Conservation (phyloP, 2,113 vertebrate genomes). For the Narcine bancroftii region DNA sequence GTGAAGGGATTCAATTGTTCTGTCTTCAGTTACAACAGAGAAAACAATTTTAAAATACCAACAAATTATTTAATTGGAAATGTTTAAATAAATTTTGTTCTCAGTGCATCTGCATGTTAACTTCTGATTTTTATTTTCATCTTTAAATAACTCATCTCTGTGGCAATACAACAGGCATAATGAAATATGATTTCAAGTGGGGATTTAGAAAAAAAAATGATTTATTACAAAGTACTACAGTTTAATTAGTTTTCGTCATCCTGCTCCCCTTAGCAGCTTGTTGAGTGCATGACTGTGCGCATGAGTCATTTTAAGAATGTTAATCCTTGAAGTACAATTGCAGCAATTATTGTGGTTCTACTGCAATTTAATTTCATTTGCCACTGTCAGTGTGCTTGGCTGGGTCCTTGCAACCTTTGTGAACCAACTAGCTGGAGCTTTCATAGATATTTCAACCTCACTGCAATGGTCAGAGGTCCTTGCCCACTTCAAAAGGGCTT, state of each 20-base stretch:
- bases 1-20: background rate
- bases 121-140: background rate
- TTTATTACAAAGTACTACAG: background rate
- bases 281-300: slow-evolving; percentile 1
- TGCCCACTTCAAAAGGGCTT: too few relatives aligned
- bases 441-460: too few relatives aligned
- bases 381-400: too few relatives aligned
- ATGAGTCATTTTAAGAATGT: background rate
- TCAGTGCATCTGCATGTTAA: background rate
- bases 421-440: too few relatives aligned
- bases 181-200: background rate
- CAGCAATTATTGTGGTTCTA: slow-evolving; percentile 7
- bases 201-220: background rate
- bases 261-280: background rate
- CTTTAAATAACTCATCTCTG: background rate
- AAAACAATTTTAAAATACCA: background rate
- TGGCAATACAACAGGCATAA: background rate
- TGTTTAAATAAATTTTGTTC: background rate
- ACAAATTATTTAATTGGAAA: background rate
- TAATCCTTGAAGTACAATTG: background rate
- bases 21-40: background rate
- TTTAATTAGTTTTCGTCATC: slow-evolving; percentile 24
- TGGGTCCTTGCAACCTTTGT: too few relatives aligned
- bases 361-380: slow-evolving; percentile 19
- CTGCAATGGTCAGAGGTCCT: too few relatives aligned